Conservation (phyloP, 2,888 invertebrate genomes). For the Phaonia tiefii region DNA sequence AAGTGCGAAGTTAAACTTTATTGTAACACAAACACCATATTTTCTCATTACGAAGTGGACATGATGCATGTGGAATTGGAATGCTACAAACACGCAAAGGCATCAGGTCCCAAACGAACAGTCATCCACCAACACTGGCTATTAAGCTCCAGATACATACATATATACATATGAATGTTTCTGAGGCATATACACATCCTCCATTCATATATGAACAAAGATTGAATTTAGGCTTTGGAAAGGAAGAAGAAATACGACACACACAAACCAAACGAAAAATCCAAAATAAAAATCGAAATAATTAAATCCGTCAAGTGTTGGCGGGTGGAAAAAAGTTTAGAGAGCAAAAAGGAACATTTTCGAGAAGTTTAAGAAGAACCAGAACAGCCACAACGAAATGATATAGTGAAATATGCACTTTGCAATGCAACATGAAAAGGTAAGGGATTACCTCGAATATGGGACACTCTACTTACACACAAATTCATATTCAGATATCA, state of each 20-base stretch:
- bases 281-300: slow-evolving; percentile 75
- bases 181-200: slow-evolving; percentile 1
- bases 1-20: slow-evolving; percentile 80
- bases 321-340: slow-evolving; percentile 69
- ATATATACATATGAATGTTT: background rate
- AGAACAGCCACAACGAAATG: slow-evolving; percentile 14
- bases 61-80: slow-evolving; percentile 79
- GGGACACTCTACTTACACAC: no score
- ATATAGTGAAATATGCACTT: slow-evolving; percentile 49
- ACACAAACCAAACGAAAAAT: slow-evolving; percentile 11
- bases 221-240: slow-evolving; percentile 63
- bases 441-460: no score
- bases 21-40: slow-evolving; percentile 80
- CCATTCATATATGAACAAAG: slow-evolving; percentile 25
- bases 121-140: slow-evolving; percentile 15
- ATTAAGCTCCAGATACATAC: background rate
- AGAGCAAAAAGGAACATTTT: slow-evolving; percentile 19
- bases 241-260: slow-evolving; percentile 3
- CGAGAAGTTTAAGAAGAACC: background rate
- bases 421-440: slow-evolving; percentile 40
- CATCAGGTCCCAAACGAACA: slow-evolving; percentile 50
- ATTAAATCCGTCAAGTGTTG: slow-evolving; percentile 80
- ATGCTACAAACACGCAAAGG: slow-evolving; percentile 75
- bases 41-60: slow-evolving; percentile 80
- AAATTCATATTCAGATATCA: no score